phyloP scores from a whole-genome alignment of 2,113 vertebrate species.

The Cynopterus brachyotis region DNA sequence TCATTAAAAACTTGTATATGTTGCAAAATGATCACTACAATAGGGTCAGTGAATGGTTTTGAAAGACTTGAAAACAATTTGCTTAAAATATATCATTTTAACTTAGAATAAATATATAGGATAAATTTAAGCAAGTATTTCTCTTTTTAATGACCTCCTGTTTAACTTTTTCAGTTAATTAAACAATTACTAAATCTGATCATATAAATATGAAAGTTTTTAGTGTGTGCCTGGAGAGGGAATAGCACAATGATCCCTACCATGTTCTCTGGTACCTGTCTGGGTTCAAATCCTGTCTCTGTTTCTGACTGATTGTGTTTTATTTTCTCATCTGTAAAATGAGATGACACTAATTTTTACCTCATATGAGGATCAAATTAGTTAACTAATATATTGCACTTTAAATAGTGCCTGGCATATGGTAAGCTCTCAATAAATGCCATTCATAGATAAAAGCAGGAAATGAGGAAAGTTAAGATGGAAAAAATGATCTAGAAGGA shows the following conservation, averaged over 20 bases:
- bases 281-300: background rate
- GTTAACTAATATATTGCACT: background rate
- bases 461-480: background rate
- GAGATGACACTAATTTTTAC: background rate
- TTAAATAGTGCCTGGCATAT: background rate
- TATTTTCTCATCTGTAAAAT: background rate
- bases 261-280: background rate
- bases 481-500: background rate
- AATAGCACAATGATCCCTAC: background rate
- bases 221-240: background rate
- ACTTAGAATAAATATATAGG: background rate
- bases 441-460: background rate
- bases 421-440: background rate
- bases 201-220: background rate
- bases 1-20: background rate
- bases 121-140: background rate
- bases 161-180: background rate
- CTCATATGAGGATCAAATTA: background rate
- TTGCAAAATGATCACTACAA: background rate
- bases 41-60: background rate
- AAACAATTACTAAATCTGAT: background rate
- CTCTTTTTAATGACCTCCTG: background rate
- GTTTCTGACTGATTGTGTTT: background rate
- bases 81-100: constrained; percentile 1
- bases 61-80: constrained; percentile 13